phyloP scores from a whole-genome alignment of 1,140 invertebrate species.

The Portunus trituberculatus region DNA sequence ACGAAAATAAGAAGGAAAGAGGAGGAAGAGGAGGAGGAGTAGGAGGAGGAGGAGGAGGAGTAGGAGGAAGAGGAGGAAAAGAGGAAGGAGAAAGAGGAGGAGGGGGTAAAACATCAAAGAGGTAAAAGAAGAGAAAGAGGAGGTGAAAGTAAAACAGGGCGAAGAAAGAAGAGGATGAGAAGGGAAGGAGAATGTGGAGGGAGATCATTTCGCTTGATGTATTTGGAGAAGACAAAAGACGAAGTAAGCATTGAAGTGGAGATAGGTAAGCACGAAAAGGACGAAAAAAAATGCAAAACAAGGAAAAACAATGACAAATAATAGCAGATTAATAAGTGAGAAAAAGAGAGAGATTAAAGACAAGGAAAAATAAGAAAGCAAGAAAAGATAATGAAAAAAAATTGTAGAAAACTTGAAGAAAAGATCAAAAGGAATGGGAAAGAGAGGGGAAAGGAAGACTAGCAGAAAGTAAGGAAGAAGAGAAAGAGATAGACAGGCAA shows the following conservation, averaged over 20 bases:
- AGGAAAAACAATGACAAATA: background rate
- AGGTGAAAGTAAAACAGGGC: background rate
- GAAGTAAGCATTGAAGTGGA: no score
- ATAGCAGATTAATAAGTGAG: background rate
- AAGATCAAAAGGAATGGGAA: background rate
- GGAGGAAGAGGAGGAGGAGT: no score
- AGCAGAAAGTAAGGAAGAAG: no score
- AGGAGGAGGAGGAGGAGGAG: no score
- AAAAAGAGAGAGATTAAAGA: background rate
- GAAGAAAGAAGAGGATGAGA: background rate
- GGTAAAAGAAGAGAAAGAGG: background rate
- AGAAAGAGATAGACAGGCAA: background rate
- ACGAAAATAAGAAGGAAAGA: no score
- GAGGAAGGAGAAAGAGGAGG: no score
- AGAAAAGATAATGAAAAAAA: background rate
- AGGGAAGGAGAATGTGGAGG: background rate
- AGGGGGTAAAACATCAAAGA: no score
- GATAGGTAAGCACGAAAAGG: no score
- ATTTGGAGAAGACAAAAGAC: no score
- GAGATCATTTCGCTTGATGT: no score
- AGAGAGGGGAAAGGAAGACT: background rate
- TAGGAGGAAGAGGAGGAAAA: no score
- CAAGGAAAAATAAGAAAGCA: background rate
- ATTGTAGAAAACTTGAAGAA: background rate
- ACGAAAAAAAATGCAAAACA: no score